Evolutionary conservation across 2,113 vertebrate genomes (phyloP).

Genomic region (Gracilinanus agilis): DNA sequence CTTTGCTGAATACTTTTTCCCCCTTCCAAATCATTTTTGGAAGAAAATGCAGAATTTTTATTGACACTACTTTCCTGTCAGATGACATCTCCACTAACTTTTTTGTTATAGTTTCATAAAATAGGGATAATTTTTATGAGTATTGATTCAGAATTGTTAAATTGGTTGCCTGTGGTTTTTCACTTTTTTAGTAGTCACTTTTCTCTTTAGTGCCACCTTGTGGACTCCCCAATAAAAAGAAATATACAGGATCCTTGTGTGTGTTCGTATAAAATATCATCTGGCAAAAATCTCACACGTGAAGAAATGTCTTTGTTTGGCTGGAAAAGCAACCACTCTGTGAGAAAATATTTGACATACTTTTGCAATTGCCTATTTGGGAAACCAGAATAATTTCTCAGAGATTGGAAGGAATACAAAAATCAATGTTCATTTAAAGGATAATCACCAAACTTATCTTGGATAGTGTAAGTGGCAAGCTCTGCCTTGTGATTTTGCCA

Average conservation of each 20-base stretch:
- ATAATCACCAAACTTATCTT: slow-evolving; percentile 82
- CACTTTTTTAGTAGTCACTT: slow-evolving; percentile 80
- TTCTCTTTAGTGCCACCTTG: slow-evolving; percentile 90
- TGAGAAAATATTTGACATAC: slow-evolving; percentile 63
- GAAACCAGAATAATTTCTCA: slow-evolving; percentile 76
- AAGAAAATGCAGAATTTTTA: slow-evolving; percentile 57
- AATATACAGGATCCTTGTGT: slow-evolving; percentile 5
- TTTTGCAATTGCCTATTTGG: slow-evolving; percentile 75
- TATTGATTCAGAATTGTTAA: slow-evolving; percentile 75
- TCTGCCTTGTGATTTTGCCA: slow-evolving; percentile 77
- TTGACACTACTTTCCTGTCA: slow-evolving; percentile 7
- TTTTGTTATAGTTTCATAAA: slow-evolving; percentile 68
- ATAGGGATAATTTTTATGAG: slow-evolving; percentile 72
- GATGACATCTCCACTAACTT: slow-evolving; percentile 71
- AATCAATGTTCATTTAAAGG: slow-evolving; percentile 83
- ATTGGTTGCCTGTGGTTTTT: slow-evolving; percentile 75
- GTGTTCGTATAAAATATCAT: slow-evolving; percentile 15
- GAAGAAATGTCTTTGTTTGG: slow-evolving; percentile 46
- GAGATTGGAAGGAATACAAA: slow-evolving; percentile 78
- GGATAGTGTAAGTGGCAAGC: slow-evolving; percentile 76
- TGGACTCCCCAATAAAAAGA: slow-evolving; percentile 81
- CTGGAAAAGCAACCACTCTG: slow-evolving; percentile 39
- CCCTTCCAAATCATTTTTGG: not conserved
- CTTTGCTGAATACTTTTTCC: slow-evolving; percentile 33
- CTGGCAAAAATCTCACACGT: slow-evolving; percentile 7